Conservation (phyloP, 30 jellyfish, hydroid and myxozoan genomes). For the Aurelia sp. region DNA sequence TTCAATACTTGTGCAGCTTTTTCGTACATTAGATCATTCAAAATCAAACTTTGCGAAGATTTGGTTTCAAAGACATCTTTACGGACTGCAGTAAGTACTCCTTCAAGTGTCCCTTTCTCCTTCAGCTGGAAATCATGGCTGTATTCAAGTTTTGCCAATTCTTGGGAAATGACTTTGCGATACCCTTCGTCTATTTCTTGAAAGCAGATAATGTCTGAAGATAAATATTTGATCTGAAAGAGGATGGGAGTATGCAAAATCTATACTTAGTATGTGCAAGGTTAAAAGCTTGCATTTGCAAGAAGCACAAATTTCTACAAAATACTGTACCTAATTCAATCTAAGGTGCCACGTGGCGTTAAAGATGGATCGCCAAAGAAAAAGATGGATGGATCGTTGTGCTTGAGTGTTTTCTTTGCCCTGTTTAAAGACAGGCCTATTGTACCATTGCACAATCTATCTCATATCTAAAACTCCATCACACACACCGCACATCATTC, state of each 20-base stretch:
- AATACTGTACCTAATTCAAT: too few relatives aligned
- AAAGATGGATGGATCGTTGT: too few relatives aligned
- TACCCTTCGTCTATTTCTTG: conserved; percentile 43
- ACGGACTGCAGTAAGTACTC: conserved; percentile 29
- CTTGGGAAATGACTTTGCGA: conserved; percentile 8
- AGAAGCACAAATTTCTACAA: too few relatives aligned
- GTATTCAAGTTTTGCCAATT: conserved; percentile 20
- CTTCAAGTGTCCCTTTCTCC: conserved; percentile 27
- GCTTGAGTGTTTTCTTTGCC: too few relatives aligned
- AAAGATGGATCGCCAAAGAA: too few relatives aligned
- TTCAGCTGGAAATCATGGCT: neutral
- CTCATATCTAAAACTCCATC: too few relatives aligned
- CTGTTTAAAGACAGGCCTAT: too few relatives aligned
- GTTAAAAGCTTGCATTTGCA: too few relatives aligned
- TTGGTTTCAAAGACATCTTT: neutral
- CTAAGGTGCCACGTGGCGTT: too few relatives aligned
- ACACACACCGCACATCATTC: too few relatives aligned
- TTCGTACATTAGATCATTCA: conserved; percentile 21
- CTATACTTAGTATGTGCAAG: too few relatives aligned
- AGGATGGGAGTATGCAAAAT: neutral
- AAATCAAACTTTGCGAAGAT: neutral
- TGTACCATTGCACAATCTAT: too few relatives aligned
- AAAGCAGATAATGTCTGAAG: conserved; percentile 39
- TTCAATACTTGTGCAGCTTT: neutral
- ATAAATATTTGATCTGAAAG: neutral